phyloP scores from a whole-genome alignment of 2,888 invertebrate genomes.

The Rhaphigaster nebulosa region DNA sequence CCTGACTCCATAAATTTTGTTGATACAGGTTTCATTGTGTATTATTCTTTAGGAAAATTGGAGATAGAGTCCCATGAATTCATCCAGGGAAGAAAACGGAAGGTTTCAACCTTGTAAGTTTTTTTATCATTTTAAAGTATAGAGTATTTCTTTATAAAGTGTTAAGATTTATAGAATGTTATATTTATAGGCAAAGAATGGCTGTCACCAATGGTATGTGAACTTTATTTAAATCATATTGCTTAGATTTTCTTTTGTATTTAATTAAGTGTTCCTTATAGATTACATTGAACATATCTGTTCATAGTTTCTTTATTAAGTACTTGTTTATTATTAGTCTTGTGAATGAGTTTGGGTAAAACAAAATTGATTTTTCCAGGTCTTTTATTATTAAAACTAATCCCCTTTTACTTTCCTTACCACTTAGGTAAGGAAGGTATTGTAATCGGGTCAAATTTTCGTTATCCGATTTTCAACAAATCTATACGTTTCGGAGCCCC shows the following conservation, averaged over 20 bases:
- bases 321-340: neutral
- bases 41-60: neutral
- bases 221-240: neutral
- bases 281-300: neutral
- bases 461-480: too few relatives aligned
- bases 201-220: slow-evolving; percentile 6
- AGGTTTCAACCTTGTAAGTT: neutral
- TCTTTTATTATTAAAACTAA: too few relatives aligned
- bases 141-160: neutral
- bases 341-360: neutral
- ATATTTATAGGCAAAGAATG: neutral
- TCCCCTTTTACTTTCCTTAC: too few relatives aligned
- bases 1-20: too few relatives aligned
- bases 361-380: too few relatives aligned
- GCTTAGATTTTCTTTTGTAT: neutral
- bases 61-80: neutral
- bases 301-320: neutral
- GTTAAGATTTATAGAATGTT: neutral
- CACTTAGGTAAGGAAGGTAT: too few relatives aligned
- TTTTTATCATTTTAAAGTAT: neutral
- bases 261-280: neutral
- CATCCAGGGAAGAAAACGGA: neutral
- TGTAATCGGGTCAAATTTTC: too few relatives aligned
- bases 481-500: too few relatives aligned
- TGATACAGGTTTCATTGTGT: neutral